Percentiles rank a stretch among this genome's conserved stretches.
Conservation (phyloP, 2,888 invertebrate species). For the Ectobius pallidus region DNA sequence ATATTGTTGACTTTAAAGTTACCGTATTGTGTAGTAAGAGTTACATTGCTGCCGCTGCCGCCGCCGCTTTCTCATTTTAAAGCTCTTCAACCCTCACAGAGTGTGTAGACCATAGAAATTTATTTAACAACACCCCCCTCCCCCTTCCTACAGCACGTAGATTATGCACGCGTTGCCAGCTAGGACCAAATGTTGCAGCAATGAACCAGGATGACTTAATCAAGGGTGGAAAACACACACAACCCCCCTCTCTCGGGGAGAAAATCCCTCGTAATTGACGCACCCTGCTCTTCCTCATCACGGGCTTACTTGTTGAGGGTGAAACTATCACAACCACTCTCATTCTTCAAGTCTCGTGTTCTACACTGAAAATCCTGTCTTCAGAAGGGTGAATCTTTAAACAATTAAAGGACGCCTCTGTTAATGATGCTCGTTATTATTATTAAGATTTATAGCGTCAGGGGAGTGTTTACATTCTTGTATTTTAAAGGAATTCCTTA, state of each 20-base stretch:
- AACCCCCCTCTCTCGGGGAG: neutral
- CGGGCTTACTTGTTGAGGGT: neutral
- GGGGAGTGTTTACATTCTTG: too few relatives aligned
- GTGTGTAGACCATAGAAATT: neutral
- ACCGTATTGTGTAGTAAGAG: neutral
- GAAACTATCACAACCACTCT: neutral
- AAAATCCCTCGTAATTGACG: constrained; percentile 11
- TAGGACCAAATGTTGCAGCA: constrained; percentile 10
- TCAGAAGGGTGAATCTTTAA: too few relatives aligned
- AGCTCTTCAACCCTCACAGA: neutral
- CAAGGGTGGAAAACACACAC: constrained; percentile 8
- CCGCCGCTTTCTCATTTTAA: neutral
- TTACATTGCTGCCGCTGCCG: neutral
- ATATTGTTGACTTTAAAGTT: neutral
- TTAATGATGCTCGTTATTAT: too few relatives aligned
- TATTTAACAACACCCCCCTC: neutral
- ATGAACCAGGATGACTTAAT: constrained; percentile 17
- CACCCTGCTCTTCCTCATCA: neutral
- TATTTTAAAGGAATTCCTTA: too few relatives aligned
- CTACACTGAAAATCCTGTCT: too few relatives aligned
- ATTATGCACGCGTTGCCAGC: constrained; percentile 19
- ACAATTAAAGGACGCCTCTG: too few relatives aligned
- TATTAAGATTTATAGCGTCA: too few relatives aligned
- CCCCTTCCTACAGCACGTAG: neutral
- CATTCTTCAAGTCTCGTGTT: neutral